Percentiles rank a stretch among this genome's conserved stretches.
Conservation (phyloP, 2,888 invertebrate genomes). For the Cephus nigrinus region DNA sequence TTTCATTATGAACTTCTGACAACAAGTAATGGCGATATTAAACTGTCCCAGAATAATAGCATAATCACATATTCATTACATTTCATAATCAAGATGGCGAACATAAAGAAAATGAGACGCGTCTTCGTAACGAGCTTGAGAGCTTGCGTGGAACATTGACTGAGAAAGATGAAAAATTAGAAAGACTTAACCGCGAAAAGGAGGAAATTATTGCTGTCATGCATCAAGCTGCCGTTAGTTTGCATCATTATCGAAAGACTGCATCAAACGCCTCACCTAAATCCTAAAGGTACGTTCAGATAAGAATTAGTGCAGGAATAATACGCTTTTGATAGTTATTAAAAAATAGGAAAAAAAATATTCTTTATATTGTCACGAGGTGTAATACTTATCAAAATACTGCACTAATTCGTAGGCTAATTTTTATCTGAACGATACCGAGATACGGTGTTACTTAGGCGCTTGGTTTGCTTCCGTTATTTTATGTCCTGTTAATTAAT, state of each 20-base stretch:
- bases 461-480: neutral
- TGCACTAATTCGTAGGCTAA: neutral
- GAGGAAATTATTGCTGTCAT: slow-evolving; percentile 68
- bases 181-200: slow-evolving; percentile 67
- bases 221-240: slow-evolving; percentile 68
- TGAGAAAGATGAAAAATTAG: slow-evolving; percentile 65
- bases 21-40: neutral
- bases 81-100: slow-evolving; percentile 29
- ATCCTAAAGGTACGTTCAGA: neutral
- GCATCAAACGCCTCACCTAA: neutral
- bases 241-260: slow-evolving; percentile 55
- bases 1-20: neutral
- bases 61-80: neutral
- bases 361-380: neutral
- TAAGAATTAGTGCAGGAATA: neutral
- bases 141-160: slow-evolving; percentile 60
- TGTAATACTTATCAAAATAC: neutral
- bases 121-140: slow-evolving; percentile 69
- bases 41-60: neutral
- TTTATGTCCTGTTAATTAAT: neutral
- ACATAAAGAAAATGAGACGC: slow-evolving; percentile 66
- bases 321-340: neutral
- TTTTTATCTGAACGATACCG: neutral
- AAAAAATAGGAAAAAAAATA: neutral
- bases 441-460: neutral